Evolutionary conservation across 2,888 invertebrate genomes (phyloP).

Genomic region (Willowsia nigromaculata): DNA sequence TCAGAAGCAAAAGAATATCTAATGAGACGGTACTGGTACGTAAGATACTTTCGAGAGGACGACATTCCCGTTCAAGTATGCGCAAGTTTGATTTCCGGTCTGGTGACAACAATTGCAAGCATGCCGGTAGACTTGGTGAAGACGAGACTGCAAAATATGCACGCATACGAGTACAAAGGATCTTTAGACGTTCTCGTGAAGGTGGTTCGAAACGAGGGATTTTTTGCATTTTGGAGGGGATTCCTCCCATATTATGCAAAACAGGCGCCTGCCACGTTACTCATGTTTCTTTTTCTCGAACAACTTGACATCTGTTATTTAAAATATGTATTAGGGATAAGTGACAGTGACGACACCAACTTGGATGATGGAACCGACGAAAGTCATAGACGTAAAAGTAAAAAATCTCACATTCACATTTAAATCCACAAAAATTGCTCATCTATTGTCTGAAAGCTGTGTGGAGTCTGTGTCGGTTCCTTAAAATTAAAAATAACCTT

Average conservation of each 20-base stretch:
- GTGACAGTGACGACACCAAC: background rate
- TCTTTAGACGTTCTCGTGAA: background rate
- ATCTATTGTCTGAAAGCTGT: too few species aligned
- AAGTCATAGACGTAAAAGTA: too few species aligned
- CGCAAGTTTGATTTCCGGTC: background rate
- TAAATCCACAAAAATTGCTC: too few species aligned
- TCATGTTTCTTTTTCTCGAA: conserved; percentile 16
- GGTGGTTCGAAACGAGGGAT: background rate
- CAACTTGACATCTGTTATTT: background rate
- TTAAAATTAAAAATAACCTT: too few species aligned
- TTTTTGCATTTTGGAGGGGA: conserved; percentile 17
- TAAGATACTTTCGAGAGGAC: background rate
- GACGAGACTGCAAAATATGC: background rate
- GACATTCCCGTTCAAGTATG: background rate
- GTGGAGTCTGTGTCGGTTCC: too few species aligned
- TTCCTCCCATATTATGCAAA: conserved; percentile 9
- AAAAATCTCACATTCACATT: too few species aligned
- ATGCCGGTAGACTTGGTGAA: conserved; percentile 28
- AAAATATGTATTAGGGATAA: background rate
- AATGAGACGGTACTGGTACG: too few species aligned
- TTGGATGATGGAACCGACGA: background rate
- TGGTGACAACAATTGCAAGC: conserved; percentile 1
- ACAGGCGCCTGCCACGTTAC: background rate
- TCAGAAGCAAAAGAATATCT: background rate
- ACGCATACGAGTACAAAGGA: background rate